Evolutionary conservation across 2,113 vertebrate species (phyloP).

Genomic region (Aix galericulata): DNA sequence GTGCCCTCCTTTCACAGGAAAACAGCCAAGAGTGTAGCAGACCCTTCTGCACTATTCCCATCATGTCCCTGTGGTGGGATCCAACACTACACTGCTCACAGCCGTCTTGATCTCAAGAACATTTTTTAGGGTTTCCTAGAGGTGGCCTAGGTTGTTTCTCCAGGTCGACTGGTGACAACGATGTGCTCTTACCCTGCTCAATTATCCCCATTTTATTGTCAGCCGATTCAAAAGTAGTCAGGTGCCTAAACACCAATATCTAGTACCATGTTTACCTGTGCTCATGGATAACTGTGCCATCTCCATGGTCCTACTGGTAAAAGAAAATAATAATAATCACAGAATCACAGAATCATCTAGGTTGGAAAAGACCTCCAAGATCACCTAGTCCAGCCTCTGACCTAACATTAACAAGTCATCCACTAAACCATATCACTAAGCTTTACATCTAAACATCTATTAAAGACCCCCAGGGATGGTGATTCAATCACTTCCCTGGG

Average conservation of each 20-base stretch:
- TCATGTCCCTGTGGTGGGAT: rapidly evolving
- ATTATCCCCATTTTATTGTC: neutral
- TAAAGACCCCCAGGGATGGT: no score
- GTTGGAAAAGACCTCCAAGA: no score
- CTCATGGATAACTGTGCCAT: neutral
- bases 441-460: no score
- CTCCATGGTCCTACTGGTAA: neutral
- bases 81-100: neutral
- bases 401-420: no score
- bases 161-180: neutral
- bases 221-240: neutral
- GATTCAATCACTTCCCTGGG: no score
- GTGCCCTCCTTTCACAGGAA: neutral
- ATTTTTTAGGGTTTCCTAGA: neutral
- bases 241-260: neutral
- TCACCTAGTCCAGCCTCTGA: no score
- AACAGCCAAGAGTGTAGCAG: neutral
- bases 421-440: no score
- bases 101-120: neutral
- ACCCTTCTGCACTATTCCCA: neutral
- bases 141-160: neutral
- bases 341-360: no score
- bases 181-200: neutral
- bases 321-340: neutral
- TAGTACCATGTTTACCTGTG: neutral